Base-by-base conservation (phyloP, 2,797 vertebrate species). In the Coregonus suidteri region DNA sequence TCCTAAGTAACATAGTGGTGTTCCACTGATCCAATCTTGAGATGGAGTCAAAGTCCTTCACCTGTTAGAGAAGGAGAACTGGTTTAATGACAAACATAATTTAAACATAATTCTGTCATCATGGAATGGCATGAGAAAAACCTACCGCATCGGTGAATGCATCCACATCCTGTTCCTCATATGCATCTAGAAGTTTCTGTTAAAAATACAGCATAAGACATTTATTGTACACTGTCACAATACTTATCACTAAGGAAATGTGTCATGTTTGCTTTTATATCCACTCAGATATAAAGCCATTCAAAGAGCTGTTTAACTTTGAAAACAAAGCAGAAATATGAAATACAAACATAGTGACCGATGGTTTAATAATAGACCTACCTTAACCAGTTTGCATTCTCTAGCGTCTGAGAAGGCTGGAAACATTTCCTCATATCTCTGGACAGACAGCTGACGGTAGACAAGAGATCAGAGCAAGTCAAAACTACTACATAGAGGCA, bases 381-480 rank as follows among this genome's bases (percentile, higher is more conserved):
- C 95, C 82, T 95, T 96, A 34, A 95, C 77, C 78, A 96, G 86
- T 81, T 93, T 95, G 88, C 92, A 96, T 68, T 95, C 95, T 71
- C 95, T 89, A 74, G 93, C 93, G 15, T 95, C 94, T 0, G 93
- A 92, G 86, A 96, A 96, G 0, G 94, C 95, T 0, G 95, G 95
- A 67, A 95, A 95, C 86, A 95, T 94, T 34, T 94, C 94, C 79
- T 95, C 94, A 0, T 96, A 96, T 75, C 93, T 95, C 86, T 95
- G 91, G 3, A 96, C 72, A 0, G 94, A 94, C 30, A 96, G 84
- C 95, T 96, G 74, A n/a, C 31, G 56, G 31, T 9, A 82, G 2
- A 16, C n/a, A 18, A 79, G 41, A 18, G 0, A 73, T 76, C 67
- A 71, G 47, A 80, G 73, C 75, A 68, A 35, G 1, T 73, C 30